Conservation (phyloP, 1,140 invertebrate genomes). For the Procambarus clarkii region DNA sequence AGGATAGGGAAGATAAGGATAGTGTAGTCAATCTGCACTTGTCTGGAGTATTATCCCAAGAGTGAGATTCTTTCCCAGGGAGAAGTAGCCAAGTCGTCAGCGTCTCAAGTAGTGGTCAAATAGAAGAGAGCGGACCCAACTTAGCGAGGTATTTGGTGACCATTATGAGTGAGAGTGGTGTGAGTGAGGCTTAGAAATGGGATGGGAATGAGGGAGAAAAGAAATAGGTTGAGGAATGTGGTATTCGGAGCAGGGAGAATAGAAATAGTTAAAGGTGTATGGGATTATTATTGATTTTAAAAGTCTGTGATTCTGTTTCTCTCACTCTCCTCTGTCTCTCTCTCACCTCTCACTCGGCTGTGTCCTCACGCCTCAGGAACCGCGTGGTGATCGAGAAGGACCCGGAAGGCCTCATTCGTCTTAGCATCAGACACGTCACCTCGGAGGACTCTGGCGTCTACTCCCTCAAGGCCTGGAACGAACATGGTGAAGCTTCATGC, state of each 20-base stretch:
- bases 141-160: too few relatives aligned
- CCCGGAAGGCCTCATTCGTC: slow-evolving; percentile 85
- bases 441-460: slow-evolving; percentile 88
- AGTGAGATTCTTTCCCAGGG: too few relatives aligned
- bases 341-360: background rate
- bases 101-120: too few relatives aligned
- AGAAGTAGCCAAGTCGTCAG: too few relatives aligned
- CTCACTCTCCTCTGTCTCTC: too few relatives aligned
- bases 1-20: too few relatives aligned
- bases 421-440: slow-evolving; percentile 83
- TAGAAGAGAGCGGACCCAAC: too few relatives aligned
- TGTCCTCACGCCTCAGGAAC: slow-evolving; percentile 78
- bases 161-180: too few relatives aligned
- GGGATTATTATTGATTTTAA: too few relatives aligned
- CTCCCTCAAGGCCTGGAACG: slow-evolving; percentile 87
- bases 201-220: background rate
- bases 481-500: slow-evolving; percentile 89
- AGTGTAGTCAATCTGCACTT: too few relatives aligned
- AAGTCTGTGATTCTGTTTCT: too few relatives aligned
- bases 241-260: background rate
- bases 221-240: background rate
- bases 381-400: slow-evolving; percentile 89
- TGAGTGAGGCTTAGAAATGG: background rate
- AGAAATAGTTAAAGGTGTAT: background rate
- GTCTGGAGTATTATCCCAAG: too few relatives aligned